A percentile compares a stretch with the other conserved stretches of the same genome.
Evolutionary conservation across 2,888 invertebrate genomes (phyloP).

Genomic region (Pyrochroa serraticornis): DNA sequence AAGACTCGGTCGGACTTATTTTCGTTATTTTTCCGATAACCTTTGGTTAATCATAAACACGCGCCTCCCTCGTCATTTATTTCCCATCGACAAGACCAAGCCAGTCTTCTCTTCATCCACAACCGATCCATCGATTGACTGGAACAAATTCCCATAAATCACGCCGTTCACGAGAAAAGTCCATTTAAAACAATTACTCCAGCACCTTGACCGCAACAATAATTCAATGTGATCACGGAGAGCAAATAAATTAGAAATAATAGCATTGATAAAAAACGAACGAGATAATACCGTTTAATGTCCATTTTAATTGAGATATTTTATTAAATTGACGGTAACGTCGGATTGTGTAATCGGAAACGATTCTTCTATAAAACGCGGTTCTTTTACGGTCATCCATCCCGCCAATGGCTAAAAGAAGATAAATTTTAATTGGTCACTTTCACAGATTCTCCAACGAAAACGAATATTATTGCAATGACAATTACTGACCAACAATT

Average conservation of each 20-base stretch:
- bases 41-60: constrained; percentile 1
- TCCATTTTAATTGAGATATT: constrained; percentile 29
- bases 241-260: constrained; percentile 22
- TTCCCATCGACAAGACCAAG: neutral
- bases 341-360: neutral
- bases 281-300: constrained; percentile 28
- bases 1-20: constrained; percentile 8
- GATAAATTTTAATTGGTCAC: neutral
- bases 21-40: constrained; percentile 11
- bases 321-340: constrained; percentile 6
- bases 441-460: too few species aligned
- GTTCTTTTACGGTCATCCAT: neutral
- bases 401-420: neutral
- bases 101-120: too few species aligned
- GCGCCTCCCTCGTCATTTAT: constrained; percentile 4
- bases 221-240: constrained; percentile 18
- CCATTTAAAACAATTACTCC: constrained; percentile 16
- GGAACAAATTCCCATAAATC: constrained; percentile 5
- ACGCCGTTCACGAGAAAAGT: constrained; percentile 3
- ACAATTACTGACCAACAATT: too few species aligned
- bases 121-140: constrained; percentile 1
- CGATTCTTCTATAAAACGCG: neutral
- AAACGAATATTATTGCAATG: too few species aligned
- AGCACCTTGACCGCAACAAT: constrained; percentile 9
- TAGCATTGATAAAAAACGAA: constrained; percentile 21